Percentiles rank a stretch among this genome's conserved stretches.
phyloP scores from a whole-genome alignment of 2,113 vertebrate species.

The Dolichallabes microphthalmus region DNA sequence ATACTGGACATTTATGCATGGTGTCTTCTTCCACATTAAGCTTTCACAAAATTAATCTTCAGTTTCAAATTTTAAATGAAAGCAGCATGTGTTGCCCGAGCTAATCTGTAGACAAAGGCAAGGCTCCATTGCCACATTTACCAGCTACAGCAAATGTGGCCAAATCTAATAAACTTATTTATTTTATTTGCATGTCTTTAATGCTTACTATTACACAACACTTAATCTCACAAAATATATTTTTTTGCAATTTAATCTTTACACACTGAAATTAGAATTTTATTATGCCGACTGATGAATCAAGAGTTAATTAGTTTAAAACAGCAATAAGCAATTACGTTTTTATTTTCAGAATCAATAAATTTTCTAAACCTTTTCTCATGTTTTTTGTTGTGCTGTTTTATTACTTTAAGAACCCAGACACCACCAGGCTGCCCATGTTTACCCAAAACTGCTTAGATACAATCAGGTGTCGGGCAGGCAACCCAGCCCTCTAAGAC shows the following conservation, averaged over 20 bases:
- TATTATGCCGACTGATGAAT: not conserved
- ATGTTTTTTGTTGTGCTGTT: not conserved
- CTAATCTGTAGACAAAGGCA: not conserved
- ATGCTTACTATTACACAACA: not conserved
- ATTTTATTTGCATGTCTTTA: not conserved
- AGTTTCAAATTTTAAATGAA: not conserved
- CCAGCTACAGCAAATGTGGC: not conserved
- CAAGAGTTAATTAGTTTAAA: not conserved
- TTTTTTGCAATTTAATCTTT: not conserved
- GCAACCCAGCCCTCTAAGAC: too few relatives aligned
- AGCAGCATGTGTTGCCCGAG: not conserved
- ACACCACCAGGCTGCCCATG: too few relatives aligned
- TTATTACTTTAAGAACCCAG: not conserved
- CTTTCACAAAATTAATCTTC: not conserved
- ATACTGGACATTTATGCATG: not conserved
- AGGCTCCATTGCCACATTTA: not conserved
- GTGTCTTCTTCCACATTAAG: not conserved
- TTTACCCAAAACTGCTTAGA: too few relatives aligned
- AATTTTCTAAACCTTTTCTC: not conserved
- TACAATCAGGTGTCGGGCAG: too few relatives aligned
- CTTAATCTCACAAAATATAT: not conserved
- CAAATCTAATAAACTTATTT: not conserved
- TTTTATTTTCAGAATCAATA: not conserved
- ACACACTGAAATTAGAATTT: not conserved
- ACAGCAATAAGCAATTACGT: not conserved